Base-by-base conservation (phyloP, 2,113 vertebrate genomes). In the Melanerpes aurifrons region DNA sequence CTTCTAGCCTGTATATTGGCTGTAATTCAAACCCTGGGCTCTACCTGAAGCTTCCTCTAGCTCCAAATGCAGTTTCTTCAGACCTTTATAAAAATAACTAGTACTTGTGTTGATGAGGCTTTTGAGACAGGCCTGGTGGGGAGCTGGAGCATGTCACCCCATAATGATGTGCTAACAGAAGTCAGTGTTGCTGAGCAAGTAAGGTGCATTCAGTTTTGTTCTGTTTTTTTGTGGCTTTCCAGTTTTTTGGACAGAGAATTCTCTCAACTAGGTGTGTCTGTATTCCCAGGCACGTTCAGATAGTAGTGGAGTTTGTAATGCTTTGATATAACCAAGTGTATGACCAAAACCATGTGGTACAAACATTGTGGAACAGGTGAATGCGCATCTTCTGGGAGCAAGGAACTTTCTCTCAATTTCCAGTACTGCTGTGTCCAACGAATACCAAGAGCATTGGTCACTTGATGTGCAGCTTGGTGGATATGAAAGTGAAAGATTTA, bases 371-470 rank as follows among this genome's bases (percentile, higher is more conserved):
- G 61, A 73, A 73, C 24, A 73, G 24, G 21, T 53, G 71, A n/a
- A 74, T 47, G 6, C 57, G 62, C 12, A 58, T 35, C 50, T 68
- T 59, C 69, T 84, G 43, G 47, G 25, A 54, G 25, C 7, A 25
- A 69, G 28, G 31, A 74, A 26, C 64, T 24, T 74, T 74, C 71
- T 50, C 64, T 74, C 22, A 31, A 24, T 82, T 95, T 71, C 58
- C 6, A 21, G 10, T 58, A 5, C 37, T 54, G 16, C 25, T 66
- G 11, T 81, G 21, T 53, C 22, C 28, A 17, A 9, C 1, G 5
- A 53, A 50, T 47, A 40, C 22, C 0, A 2, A 32, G 9, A 66
- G 11, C 31, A 18, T 4, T 10, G 17, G 15, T 37, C 12, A 1
- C 9, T 70, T 79, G 70, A 11, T 22, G 37, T 56, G 13, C 5